Percentiles rank a stretch among this genome's conserved stretches.
Evolutionary conservation across 2,113 vertebrate species (phyloP).

Genomic region (Nothobranchius kuhntae): DNA sequence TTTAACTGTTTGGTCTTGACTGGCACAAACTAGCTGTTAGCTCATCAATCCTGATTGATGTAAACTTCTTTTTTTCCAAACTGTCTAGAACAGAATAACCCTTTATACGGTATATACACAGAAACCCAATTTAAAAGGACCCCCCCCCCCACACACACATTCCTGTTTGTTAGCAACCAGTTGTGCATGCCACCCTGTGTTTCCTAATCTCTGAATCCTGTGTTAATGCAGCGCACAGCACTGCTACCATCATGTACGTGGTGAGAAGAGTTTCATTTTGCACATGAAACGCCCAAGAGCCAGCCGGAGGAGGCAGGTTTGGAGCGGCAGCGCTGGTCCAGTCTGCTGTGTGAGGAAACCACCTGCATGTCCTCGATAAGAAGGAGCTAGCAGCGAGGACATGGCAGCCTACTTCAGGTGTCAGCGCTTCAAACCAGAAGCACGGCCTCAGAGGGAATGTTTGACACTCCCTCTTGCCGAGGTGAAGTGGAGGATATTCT

Average conservation of each 20-base stretch:
- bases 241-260: constrained; percentile 14
- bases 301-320: constrained; percentile 26
- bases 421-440: constrained; percentile 66
- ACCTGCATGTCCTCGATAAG: constrained; percentile 70
- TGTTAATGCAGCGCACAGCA: constrained; percentile 14
- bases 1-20: too few species aligned
- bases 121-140: too few species aligned
- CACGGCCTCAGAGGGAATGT: constrained; percentile 44
- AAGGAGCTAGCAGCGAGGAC: constrained; percentile 42
- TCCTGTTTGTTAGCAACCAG: not conserved
- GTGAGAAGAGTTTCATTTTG: constrained; percentile 41
- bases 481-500: constrained; percentile 63
- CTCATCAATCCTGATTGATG: too few species aligned
- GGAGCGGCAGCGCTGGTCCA: constrained; percentile 33
- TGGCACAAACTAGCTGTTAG: too few species aligned
- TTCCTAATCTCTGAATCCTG: constrained; percentile 22
- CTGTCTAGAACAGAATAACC: too few species aligned
- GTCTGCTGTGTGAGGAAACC: constrained; percentile 47
- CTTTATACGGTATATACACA: too few species aligned
- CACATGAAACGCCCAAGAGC: constrained; percentile 30
- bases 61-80: too few species aligned
- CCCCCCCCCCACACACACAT: too few species aligned
- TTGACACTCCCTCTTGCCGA: constrained; percentile 42
- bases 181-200: not conserved
- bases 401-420: constrained; percentile 58